Evolutionary conservation across 2,113 vertebrate genomes (phyloP), one percentile per base, ranked within the genome.

Genomic region (Desmodus rotundus): DNA sequence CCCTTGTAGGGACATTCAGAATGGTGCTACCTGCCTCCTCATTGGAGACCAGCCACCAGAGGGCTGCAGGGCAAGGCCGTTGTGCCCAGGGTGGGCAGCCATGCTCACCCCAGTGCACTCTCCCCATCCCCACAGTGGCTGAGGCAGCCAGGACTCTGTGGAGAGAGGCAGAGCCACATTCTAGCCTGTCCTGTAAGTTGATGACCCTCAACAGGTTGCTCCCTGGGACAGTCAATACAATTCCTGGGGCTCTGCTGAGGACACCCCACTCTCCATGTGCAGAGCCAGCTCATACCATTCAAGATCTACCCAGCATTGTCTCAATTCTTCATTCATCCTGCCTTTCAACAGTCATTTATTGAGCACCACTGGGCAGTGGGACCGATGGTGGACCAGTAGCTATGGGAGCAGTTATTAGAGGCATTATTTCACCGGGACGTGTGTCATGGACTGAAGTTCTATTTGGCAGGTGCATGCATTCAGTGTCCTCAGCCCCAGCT

Each of bases 221-320:
- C 14, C 14, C 61, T 77, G 13, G 22, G n/a, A 63, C 0, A 3
- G 11, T 0, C 28, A 4, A 0, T 4, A 43, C 7, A 31, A 17
- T 74, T 54, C 54, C 82, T 0, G 1, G 26, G 61, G 26, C 52
- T 50, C 45, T 58, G 19, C 22, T 0, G 1, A 73, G 54, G 38
- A 56, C 15, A 9, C 43, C 45, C 17, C 4, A 5, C 38, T 24
- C 0, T 31, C 24, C 3, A 1, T 14, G 19, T 36, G 19, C 24
- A 22, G 36, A 20, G 31, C 26, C 45, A 63, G 50, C 68, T 70
- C 24, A 77, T 0, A 5, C 2, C 1, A 10, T 52, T 52, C 13
- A 45, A 24, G 19, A 61, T 31, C 50, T 36, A 3, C 41, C 28
- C 61, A 38, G 19, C 0, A 1, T 43, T 47, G 63, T 20, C 45